phyloP scores from a whole-genome alignment of 2,113 vertebrate species.

The Bucco capensis region DNA sequence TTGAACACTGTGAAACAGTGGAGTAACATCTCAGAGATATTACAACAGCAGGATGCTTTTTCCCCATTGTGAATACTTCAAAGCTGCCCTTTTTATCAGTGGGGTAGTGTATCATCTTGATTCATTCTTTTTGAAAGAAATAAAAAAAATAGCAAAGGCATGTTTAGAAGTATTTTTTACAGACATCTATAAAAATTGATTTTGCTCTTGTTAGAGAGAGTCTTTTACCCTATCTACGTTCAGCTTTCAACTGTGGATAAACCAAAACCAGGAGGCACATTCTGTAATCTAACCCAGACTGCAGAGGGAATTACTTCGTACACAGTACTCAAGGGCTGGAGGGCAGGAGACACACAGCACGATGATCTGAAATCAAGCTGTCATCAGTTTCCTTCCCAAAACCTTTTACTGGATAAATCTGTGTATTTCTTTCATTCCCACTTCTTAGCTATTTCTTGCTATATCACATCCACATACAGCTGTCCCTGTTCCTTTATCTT shows the following conservation, averaged over 20 bases:
- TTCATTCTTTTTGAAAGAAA: neutral
- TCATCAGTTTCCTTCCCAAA: conserved; percentile 23
- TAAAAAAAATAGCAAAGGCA: neutral
- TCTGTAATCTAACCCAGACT: conserved; percentile 32
- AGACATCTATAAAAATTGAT: neutral
- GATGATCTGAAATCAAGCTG: conserved; percentile 29
- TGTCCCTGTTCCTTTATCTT: neutral
- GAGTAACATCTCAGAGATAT: neutral
- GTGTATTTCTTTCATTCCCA: neutral
- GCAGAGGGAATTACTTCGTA: neutral
- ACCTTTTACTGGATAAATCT: neutral
- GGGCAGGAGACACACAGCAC: neutral
- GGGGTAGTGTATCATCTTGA: conserved; percentile 12
- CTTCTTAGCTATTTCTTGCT: neutral
- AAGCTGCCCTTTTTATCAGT: conserved; percentile 37
- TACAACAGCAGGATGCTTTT: conserved; percentile 26
- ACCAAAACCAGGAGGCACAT: conserved; percentile 50
- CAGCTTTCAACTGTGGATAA: conserved; percentile 31
- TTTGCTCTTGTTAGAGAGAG: neutral
- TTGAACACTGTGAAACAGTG: neutral
- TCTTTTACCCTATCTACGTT: neutral
- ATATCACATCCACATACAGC: neutral
- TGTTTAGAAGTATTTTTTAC: neutral
- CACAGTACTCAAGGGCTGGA: neutral
- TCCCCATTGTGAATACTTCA: conserved; percentile 19